These are phyloP conservation scores for Anabacerthia variegaticeps DNA, from an alignment of 2,797 vertebrate species.

Conservation along the genomic window DNA sequence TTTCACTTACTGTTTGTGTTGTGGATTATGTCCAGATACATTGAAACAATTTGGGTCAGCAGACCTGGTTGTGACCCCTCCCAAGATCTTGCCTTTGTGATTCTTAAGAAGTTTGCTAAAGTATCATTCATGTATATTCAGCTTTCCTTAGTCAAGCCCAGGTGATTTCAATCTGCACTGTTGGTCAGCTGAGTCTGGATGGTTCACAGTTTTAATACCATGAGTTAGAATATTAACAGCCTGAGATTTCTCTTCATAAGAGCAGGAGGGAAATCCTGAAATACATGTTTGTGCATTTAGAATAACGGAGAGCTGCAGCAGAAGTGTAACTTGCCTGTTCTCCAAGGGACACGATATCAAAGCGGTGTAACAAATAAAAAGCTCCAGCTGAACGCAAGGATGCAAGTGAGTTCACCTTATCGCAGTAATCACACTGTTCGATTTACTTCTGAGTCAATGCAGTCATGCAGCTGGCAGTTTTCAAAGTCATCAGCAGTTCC, in stretches of 20 bases:
- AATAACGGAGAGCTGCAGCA: neutral
- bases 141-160: neutral
- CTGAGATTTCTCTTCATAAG: neutral
- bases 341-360: neutral
- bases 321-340: neutral
- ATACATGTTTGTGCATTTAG: neutral
- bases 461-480: neutral
- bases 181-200: neutral
- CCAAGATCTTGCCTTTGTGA: neutral
- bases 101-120: neutral
- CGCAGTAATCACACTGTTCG: neutral
- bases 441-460: neutral
- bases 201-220: neutral
- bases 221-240: constrained; percentile 25
- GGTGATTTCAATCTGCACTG: neutral
- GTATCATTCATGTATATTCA: neutral
- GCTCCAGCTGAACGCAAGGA: neutral
- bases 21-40: neutral
- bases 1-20: neutral
- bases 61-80: neutral
- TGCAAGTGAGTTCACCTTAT: neutral
- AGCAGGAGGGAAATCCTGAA: neutral
- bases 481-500: neutral
- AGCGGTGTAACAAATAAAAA: neutral
- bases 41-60: neutral